phyloP scores from a whole-genome alignment of 2,888 invertebrate species.

The Diarsia mendica region DNA sequence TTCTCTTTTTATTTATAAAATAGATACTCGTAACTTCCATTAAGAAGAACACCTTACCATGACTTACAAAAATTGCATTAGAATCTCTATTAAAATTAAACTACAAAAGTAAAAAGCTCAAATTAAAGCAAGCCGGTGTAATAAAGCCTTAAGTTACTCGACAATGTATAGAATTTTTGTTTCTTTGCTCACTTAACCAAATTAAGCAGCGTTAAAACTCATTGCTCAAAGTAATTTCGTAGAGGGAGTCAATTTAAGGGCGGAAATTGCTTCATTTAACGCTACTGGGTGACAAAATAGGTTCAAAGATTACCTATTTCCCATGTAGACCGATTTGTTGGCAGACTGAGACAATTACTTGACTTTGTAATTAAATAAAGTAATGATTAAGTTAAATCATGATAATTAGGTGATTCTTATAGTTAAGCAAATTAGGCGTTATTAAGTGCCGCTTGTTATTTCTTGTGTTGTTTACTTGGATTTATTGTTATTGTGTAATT shows the following conservation, averaged over 20 bases:
- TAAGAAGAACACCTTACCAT: background rate
- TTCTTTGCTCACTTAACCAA: constrained; percentile 73
- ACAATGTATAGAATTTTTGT: constrained; percentile 68
- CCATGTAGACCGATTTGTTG: constrained; percentile 57
- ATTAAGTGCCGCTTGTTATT: constrained; percentile 47
- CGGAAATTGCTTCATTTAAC: constrained; percentile 83
- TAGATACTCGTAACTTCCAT: no score
- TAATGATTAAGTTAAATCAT: constrained; percentile 47
- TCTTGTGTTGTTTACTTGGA: constrained; percentile 39
- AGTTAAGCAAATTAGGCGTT: constrained; percentile 55
- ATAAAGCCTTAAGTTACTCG: constrained; percentile 59
- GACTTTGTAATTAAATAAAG: constrained; percentile 54
- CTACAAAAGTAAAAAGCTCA: constrained; percentile 18
- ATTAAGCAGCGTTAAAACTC: constrained; percentile 75
- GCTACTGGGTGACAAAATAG: constrained; percentile 77
- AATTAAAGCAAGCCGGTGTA: constrained; percentile 50
- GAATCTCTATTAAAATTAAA: constrained; percentile 1
- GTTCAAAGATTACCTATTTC: constrained; percentile 70
- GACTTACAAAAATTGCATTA: background rate
- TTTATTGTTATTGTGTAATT: constrained; percentile 58
- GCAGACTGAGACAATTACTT: constrained; percentile 52
- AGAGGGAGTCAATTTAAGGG: constrained; percentile 79
- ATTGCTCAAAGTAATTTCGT: constrained; percentile 77
- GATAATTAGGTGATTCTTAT: constrained; percentile 51
- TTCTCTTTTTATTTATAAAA: no score